phyloP scores from a whole-genome alignment of 2,113 vertebrate species.

The Dipodomys ordii region DNA sequence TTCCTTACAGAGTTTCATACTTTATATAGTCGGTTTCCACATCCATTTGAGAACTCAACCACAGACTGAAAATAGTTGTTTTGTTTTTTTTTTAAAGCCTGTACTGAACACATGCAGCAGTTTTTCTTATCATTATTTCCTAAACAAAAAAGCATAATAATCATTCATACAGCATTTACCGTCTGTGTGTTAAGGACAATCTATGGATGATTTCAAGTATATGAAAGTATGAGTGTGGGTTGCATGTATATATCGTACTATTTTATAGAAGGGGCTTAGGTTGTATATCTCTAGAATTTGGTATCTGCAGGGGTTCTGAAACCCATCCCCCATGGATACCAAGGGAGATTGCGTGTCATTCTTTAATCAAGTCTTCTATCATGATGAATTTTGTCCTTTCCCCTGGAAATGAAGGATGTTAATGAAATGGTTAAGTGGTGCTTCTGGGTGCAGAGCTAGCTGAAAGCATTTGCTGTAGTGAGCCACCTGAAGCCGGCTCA shows the following conservation, averaged over 20 bases:
- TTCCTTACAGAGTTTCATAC: neutral
- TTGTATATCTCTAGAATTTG: neutral
- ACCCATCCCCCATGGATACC: neutral
- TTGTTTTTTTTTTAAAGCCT: too few species aligned
- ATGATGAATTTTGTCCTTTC: neutral
- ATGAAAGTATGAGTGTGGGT: neutral
- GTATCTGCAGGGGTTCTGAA: neutral
- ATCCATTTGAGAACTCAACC: neutral
- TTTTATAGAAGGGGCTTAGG: neutral
- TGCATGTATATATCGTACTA: neutral
- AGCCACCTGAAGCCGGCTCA: neutral
- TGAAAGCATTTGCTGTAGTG: neutral
- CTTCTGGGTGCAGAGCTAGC: neutral
- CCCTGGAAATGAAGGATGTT: neutral
- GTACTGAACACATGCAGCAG: neutral
- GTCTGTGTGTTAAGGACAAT: neutral
- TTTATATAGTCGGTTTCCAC: neutral
- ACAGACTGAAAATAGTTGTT: neutral
- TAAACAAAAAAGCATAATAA: neutral
- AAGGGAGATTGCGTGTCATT: neutral
- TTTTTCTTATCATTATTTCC: neutral
- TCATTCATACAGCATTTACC: neutral
- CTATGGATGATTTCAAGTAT: neutral
- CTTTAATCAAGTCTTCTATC: constrained; percentile 3
- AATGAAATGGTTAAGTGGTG: neutral